Percentiles rank a stretch among this genome's conserved stretches.
Evolutionary conservation across 1,140 invertebrate genomes (phyloP).

Genomic region (Papilio polyxenes): DNA sequence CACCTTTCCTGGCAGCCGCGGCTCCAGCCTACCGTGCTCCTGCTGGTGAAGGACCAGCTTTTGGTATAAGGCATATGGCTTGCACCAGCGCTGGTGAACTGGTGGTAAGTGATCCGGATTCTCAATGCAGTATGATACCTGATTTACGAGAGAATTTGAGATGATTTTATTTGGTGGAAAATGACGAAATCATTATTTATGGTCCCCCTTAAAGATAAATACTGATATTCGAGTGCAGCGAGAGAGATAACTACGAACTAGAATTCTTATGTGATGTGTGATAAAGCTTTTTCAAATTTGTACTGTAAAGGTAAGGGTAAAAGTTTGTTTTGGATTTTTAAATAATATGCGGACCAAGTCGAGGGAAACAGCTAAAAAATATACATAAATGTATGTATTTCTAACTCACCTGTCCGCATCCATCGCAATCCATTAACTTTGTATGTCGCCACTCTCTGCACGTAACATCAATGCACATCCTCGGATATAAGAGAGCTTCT

Average conservation of each 20-base stretch:
- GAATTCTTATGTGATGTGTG: too few relatives aligned
- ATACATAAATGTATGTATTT: too few relatives aligned
- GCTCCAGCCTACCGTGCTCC: conserved; percentile 80
- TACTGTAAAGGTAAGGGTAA: too few relatives aligned
- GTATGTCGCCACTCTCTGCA: conserved; percentile 79
- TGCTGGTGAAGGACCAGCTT: conserved; percentile 79
- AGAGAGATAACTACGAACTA: too few relatives aligned
- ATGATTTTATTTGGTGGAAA: too few relatives aligned
- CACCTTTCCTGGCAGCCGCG: conserved; percentile 80
- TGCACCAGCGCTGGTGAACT: conserved; percentile 79
- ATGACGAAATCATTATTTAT: too few relatives aligned
- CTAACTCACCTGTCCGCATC: conserved; percentile 81
- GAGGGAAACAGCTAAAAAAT: too few relatives aligned
- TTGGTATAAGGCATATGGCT: conserved; percentile 79
- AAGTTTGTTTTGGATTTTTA: too few relatives aligned
- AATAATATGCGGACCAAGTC: too few relatives aligned
- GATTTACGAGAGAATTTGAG: conserved; percentile 8
- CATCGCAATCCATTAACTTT: conserved; percentile 78
- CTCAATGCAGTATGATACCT: conserved; percentile 79
- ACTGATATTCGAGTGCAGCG: too few relatives aligned
- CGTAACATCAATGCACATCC: conserved; percentile 79
- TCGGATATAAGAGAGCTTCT: conserved; percentile 85
- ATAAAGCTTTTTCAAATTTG: too few relatives aligned
- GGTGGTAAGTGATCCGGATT: conserved; percentile 73
- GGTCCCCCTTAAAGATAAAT: too few relatives aligned